Evolutionary conservation across 2,888 invertebrate genomes (phyloP), one percentile per base, ranked within the genome.

Genomic region (Adelognathus sp.): DNA sequence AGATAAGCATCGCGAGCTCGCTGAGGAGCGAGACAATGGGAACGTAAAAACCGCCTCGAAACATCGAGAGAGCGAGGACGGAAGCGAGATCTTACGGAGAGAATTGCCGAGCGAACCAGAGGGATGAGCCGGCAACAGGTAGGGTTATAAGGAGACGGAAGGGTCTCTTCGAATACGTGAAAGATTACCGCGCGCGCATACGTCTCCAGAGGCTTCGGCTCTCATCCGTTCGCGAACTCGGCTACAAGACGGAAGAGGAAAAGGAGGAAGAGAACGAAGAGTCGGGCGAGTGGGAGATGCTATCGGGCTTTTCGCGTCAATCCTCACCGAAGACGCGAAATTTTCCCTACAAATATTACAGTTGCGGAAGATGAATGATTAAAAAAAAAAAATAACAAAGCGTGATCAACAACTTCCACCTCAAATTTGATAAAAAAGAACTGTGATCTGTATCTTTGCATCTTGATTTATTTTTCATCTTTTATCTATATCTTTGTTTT

Each of bases 131-230:
- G 36, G 70, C 44, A 70, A 70, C 70, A 46, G 46, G 50, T 58
- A 44, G 44, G 33, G 33, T 29, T 46, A 70, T 39, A 36, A 70
- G 58, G 58, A 60, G 41, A 67, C 46, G 33, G 58, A 70, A 46
- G 58, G 56, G 33, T 18, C 31, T n/a, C n/a, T 52, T 14, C 39
- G 70, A 29, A 70, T 76, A 39, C 61, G 72, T 54, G 61, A 52
- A 66, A 54, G 54, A 61, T 67, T 67, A 67, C 27, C 66, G 29
- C 58, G 52, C 54, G 56, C 50, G 58, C 18, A 16, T 27, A 44
- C 39, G 61, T 71, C 71, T 61, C 71, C 61, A 52, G 71, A 71
- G 61, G 50, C 71, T 52, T 46, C 39, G 44, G 27, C 27, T 33
- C 39, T 60, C 58, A 54, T 44, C 50, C 52, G 50, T 73, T 73